Evolutionary conservation across 2,888 invertebrate species (phyloP), one percentile per base, ranked within the genome.

Genomic region (Tortricodes alternella): DNA sequence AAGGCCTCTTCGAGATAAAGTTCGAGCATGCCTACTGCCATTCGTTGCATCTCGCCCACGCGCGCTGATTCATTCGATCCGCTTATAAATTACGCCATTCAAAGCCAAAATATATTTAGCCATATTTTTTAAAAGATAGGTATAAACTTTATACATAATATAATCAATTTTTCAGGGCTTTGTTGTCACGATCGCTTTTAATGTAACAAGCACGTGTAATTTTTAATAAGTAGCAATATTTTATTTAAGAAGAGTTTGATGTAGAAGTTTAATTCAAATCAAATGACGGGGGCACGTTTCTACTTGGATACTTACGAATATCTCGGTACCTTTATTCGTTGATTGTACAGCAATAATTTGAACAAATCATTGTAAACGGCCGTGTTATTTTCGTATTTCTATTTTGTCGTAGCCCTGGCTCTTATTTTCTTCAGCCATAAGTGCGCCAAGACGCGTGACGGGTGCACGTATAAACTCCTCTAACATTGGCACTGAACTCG

Each of bases 391-490:
- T 71, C 67, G 77, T 78, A 74, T 74, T 79, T 80, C 80, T 81
- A 83, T 84, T 83, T 81, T 79, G 78, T 79, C 67, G 69, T 78
- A 83, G 76, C 83, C 80, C 83, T 82, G 80, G 78, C 77, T 83
- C 53, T 76, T 82, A 83, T 83, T 83, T 83, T 83, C 83, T 78
- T 78, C 76, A 70, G 65, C 69, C 71, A 82, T 76, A 76, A 80
- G 77, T 83, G 86, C 85, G 89, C 89, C 89, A 90, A 89, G 78
- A 84, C 80, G 84, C 78, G 77, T 85, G 85, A 88, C 89, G 85
- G 82, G 73, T 72, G 75, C 71, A 72, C 76, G 76, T 77, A 76
- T 78, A 76, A 80, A 78, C 80, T 81, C 76, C 76, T 76, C 71
- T 82, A 85, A 72, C 85, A 85, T 88, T 89, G 88, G 89, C 89